A percentile compares a stretch with the other conserved stretches of the same genome.
phyloP scores from a whole-genome alignment of 1,140 invertebrate species.

The Drosophila nannoptera region DNA sequence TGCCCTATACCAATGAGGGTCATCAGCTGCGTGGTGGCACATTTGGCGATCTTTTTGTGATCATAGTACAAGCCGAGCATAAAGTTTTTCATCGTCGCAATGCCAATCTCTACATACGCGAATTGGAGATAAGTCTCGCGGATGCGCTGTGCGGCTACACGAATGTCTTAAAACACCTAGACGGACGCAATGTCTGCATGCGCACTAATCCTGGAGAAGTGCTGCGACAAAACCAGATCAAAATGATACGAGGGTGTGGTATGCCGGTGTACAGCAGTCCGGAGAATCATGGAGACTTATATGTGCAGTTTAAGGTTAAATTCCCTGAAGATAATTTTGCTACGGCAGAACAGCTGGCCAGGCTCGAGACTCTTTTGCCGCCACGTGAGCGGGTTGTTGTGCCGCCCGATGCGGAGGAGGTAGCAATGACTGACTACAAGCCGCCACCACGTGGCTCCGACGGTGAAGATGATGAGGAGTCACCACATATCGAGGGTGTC shows the following conservation, averaged over 20 bases:
- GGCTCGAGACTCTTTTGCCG: slow-evolving; percentile 86
- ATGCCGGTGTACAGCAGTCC: slow-evolving; percentile 93
- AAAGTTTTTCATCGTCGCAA: slow-evolving; percentile 86
- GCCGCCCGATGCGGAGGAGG: slow-evolving; percentile 91
- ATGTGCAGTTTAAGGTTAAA: slow-evolving; percentile 90
- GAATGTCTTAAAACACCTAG: slow-evolving; percentile 90
- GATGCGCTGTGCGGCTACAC: slow-evolving; percentile 95
- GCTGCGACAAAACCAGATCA: slow-evolving; percentile 88
- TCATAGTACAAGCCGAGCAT: slow-evolving; percentile 92
- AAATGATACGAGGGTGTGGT: slow-evolving; percentile 90
- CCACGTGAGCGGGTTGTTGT: slow-evolving; percentile 83
- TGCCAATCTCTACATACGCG: slow-evolving; percentile 88
- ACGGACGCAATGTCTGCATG: slow-evolving; percentile 88
- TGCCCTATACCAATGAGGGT: slow-evolving; percentile 92
- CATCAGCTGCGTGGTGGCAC: slow-evolving; percentile 92
- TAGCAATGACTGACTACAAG: slow-evolving; percentile 88
- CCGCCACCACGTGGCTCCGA: slow-evolving; percentile 79
- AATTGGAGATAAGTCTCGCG: slow-evolving; percentile 85
- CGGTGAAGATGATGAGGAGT: slow-evolving; percentile 66
- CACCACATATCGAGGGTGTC: slow-evolving; percentile 67
- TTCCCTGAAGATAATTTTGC: slow-evolving; percentile 92
- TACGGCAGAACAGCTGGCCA: slow-evolving; percentile 83
- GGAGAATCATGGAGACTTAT: slow-evolving; percentile 92
- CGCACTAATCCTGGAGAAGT: slow-evolving; percentile 86
- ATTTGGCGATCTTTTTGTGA: slow-evolving; percentile 93